These are phyloP conservation scores for Busseola fusca DNA, from an alignment of 2,888 invertebrate species.

Conservation along the genomic window DNA sequence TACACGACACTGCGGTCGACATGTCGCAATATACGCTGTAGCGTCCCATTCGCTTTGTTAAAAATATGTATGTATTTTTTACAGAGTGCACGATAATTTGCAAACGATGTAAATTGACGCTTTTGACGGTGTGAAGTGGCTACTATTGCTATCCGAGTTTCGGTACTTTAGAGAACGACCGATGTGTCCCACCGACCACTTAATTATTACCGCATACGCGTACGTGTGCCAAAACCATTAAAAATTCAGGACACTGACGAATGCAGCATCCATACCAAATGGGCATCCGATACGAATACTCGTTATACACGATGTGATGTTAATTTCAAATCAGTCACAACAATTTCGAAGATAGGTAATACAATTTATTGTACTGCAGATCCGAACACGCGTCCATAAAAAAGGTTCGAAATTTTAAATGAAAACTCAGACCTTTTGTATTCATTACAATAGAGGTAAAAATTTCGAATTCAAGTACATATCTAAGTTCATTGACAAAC, in stretches of 20 bases:
- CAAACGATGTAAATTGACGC: slow-evolving; percentile 59
- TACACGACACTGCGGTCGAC: slow-evolving; percentile 61
- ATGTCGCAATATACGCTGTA: slow-evolving; percentile 63
- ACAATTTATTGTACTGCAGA: slow-evolving; percentile 52
- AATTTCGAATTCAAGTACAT: slow-evolving; percentile 81
- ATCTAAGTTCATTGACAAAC: slow-evolving; percentile 74
- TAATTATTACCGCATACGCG: slow-evolving; percentile 38
- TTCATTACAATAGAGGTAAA: slow-evolving; percentile 71
- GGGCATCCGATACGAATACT: slow-evolving; percentile 25
- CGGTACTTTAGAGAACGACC: slow-evolving; percentile 15
- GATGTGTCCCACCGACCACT: slow-evolving; percentile 23
- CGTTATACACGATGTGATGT: slow-evolving; percentile 25
- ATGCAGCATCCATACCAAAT: slow-evolving; percentile 40
- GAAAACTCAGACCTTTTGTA: slow-evolving; percentile 73
- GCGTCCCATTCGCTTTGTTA: slow-evolving; percentile 45
- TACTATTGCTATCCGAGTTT: slow-evolving; percentile 44
- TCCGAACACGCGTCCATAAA: slow-evolving; percentile 48
- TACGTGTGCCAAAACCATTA: slow-evolving; percentile 40
- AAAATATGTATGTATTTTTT: slow-evolving; percentile 60
- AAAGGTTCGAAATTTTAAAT: slow-evolving; percentile 65
- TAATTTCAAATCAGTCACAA: slow-evolving; percentile 52
- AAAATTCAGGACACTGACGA: slow-evolving; percentile 44
- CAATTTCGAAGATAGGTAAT: slow-evolving; percentile 36
- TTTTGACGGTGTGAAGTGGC: slow-evolving; percentile 45
- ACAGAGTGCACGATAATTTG: slow-evolving; percentile 49